Conservation (phyloP, 2,888 invertebrate species). For the Oligia fasciuncula region DNA sequence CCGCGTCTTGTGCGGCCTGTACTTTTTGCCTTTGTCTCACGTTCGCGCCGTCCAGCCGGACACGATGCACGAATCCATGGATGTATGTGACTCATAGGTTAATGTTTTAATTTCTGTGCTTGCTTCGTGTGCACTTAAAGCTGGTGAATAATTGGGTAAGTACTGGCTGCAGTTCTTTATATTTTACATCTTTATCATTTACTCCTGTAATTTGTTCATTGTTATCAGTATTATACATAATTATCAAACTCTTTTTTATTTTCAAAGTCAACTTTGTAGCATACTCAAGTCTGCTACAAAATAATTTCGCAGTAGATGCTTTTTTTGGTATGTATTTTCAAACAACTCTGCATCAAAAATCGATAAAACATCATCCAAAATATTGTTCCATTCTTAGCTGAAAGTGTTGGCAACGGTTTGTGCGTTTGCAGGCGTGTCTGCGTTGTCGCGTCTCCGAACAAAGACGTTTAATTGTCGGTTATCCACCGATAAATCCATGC, state of each 20-base stretch:
- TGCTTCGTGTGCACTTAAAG: not conserved
- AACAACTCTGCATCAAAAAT: not conserved
- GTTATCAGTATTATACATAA: too few species aligned
- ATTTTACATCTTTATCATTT: not conserved
- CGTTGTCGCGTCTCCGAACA: constrained; percentile 77
- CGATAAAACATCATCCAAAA: constrained; percentile 32
- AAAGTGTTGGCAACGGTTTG: constrained; percentile 69
- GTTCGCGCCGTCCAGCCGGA: constrained; percentile 70
- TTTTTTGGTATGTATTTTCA: not conserved
- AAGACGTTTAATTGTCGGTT: constrained; percentile 88
- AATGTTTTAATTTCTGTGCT: constrained; percentile 60
- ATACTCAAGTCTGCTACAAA: not conserved
- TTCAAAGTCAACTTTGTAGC: too few species aligned
- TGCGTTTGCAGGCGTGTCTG: constrained; percentile 73
- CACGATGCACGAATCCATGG: constrained; percentile 73
- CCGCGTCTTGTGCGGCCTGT: constrained; percentile 78
- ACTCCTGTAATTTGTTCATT: not conserved
- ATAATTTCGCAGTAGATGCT: not conserved
- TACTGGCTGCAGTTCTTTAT: not conserved
- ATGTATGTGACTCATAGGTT: constrained; percentile 64
- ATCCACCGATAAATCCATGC: constrained; percentile 84
- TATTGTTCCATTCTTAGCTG: constrained; percentile 60
- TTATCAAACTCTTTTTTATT: not conserved
- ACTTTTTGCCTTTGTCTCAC: constrained; percentile 81
- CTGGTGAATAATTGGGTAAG: not conserved